phyloP scores from a whole-genome alignment of 2,888 invertebrate genomes.

The Philonicus albiceps region DNA sequence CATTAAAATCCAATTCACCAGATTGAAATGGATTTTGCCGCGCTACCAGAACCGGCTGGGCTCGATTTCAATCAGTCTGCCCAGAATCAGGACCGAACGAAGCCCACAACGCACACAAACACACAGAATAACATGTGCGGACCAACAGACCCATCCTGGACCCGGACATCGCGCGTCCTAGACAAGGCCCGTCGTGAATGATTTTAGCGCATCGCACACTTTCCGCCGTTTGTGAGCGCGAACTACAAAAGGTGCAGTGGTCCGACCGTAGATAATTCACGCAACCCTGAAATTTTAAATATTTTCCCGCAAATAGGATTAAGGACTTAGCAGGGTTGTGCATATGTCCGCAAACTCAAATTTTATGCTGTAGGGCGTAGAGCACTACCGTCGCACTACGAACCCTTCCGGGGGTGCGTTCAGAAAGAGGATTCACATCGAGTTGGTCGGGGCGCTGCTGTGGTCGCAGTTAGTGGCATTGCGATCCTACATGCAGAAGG shows the following conservation, averaged over 20 bases:
- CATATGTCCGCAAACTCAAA: constrained; percentile 35
- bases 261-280: constrained; percentile 18
- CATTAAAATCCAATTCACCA: constrained; percentile 35
- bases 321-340: constrained; percentile 12
- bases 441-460: not conserved
- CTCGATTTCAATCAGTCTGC: constrained; percentile 14
- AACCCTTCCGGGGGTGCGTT: not conserved
- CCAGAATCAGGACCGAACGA: not conserved
- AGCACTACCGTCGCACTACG: not conserved
- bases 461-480: not conserved
- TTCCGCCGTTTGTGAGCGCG: not conserved
- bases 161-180: not conserved
- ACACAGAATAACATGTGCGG: not conserved
- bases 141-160: not conserved
- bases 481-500: not conserved
- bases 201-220: not conserved
- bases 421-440: not conserved
- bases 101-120: not conserved
- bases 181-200: not conserved
- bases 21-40: constrained; percentile 39
- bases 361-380: not conserved
- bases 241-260: not conserved
- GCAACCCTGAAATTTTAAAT: constrained; percentile 35
- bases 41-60: constrained; percentile 16
- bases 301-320: constrained; percentile 39